Conservation (phyloP, 2,888 invertebrate genomes). For the Protophormia terraenovae region DNA sequence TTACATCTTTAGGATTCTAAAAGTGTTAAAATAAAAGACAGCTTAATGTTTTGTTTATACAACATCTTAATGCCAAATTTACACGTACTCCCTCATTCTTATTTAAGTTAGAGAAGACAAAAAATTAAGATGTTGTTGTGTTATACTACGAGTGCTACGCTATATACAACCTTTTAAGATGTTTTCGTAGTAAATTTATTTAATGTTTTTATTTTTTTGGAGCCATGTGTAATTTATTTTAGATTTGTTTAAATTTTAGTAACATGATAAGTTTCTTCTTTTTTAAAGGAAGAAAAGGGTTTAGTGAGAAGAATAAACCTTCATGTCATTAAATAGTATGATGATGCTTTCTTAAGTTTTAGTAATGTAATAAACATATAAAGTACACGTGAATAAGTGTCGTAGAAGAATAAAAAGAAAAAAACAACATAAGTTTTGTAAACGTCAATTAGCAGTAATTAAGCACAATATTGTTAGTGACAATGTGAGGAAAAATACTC, state of each 20-base stretch:
- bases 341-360: conserved; percentile 33
- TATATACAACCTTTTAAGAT: background rate
- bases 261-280: conserved; percentile 32
- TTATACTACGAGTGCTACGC: background rate
- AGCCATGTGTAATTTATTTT: conserved; percentile 32
- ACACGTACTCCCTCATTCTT: conserved; percentile 5
- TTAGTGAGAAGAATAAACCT: background rate
- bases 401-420: background rate
- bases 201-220: background rate
- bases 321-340: conserved; percentile 56
- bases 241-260: conserved; percentile 37
- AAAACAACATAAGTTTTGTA: conserved; percentile 76
- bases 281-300: background rate
- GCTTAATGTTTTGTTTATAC: conserved; percentile 47
- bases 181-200: background rate
- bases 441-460: conserved; percentile 80
- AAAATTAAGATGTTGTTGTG: background rate
- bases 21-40: conserved; percentile 59
- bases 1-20: background rate
- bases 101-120: background rate
- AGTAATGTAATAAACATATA: conserved; percentile 52
- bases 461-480: conserved; percentile 77
- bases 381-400: conserved; percentile 46
- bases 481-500: background rate
- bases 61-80: conserved; percentile 50